These are phyloP conservation scores for Drosophila biarmipes DNA, from an alignment of 1,140 invertebrate genomes.

Conservation along the genomic window DNA sequence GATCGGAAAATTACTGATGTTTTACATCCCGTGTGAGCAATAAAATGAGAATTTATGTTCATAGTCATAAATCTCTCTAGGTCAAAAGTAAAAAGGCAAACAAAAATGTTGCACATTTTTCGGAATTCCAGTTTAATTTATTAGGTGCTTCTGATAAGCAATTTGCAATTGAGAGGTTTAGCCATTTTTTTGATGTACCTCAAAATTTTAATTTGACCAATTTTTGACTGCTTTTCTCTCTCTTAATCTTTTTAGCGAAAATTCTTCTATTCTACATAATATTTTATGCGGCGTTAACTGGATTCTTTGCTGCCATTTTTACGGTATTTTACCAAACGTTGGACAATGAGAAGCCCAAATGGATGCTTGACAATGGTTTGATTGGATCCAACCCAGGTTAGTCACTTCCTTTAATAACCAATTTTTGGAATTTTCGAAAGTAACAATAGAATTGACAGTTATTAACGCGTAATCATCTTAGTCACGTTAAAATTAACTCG, in stretches of 20 bases:
- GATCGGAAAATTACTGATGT: not conserved
- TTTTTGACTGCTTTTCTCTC: not conserved
- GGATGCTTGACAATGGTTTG: slow-evolving; percentile 92
- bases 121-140: no score
- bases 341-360: slow-evolving; percentile 93
- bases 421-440: not conserved
- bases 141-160: no score
- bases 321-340: slow-evolving; percentile 97
- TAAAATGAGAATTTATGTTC: not conserved
- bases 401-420: slow-evolving; percentile 7
- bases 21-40: slow-evolving; percentile 24
- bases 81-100: not conserved
- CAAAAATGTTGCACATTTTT: not conserved
- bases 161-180: not conserved
- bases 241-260: slow-evolving; percentile 90
- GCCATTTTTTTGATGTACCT: not conserved
- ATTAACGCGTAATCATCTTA: no score
- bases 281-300: slow-evolving; percentile 94
- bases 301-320: slow-evolving; percentile 96
- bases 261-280: slow-evolving; percentile 97
- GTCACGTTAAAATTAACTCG: no score
- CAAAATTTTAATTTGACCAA: not conserved
- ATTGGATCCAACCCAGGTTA: slow-evolving; percentile 96
- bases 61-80: not conserved
- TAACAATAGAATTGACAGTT: no score